phyloP scores from a whole-genome alignment of 2,888 invertebrate species.

The Philereme transversata region DNA sequence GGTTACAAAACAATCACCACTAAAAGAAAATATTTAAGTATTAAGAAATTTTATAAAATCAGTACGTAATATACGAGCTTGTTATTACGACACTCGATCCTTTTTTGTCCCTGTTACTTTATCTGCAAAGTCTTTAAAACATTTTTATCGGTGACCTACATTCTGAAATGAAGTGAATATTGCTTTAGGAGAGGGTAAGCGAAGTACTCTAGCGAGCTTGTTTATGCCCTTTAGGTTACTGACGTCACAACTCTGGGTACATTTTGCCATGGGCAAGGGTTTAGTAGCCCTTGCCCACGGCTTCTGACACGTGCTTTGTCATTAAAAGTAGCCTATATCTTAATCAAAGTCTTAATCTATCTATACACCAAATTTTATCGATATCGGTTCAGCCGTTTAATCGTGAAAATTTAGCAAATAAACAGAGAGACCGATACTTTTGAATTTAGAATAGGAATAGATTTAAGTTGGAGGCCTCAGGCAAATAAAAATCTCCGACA shows the following conservation, averaged over 20 bases:
- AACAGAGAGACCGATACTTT: no score
- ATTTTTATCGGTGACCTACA: constrained; percentile 32
- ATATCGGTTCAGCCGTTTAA: no score
- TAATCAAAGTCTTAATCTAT: no score
- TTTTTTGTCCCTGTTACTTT: constrained; percentile 20
- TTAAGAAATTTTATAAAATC: neutral
- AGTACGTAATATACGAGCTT: neutral
- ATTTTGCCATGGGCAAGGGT: no score
- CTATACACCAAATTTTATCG: no score
- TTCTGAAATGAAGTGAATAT: constrained; percentile 36
- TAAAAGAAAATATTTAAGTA: neutral
- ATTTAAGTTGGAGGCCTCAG: no score
- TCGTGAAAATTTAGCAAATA: no score
- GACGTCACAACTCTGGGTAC: constrained; percentile 17
- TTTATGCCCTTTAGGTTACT: constrained; percentile 29
- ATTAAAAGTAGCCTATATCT: no score
- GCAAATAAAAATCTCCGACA: no score
- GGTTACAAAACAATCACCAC: no score
- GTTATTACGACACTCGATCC: constrained; percentile 23
- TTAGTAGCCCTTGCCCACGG: neutral
- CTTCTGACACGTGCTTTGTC: no score
- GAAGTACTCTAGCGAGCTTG: constrained; percentile 20
- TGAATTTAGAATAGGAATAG: no score
- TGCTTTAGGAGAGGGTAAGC: constrained; percentile 28
- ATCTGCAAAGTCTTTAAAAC: constrained; percentile 18